Evolutionary conservation across 2,888 invertebrate genomes (phyloP).

Genomic region (Pseudococcus jackbeardsleyi): DNA sequence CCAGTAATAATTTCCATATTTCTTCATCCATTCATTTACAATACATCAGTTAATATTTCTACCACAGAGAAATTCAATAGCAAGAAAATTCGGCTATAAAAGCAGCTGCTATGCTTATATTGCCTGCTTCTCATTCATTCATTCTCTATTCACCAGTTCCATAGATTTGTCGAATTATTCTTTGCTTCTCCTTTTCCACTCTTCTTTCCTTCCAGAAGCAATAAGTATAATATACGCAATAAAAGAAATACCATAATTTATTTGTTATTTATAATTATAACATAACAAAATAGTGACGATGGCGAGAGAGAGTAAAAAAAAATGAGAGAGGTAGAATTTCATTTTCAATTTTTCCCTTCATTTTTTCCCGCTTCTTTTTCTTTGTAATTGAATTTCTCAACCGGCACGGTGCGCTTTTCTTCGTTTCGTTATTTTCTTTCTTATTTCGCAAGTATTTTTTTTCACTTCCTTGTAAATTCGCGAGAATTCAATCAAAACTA

Average conservation of each 20-base stretch:
- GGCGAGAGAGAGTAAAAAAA: not conserved
- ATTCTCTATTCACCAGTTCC: not conserved
- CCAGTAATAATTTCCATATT: too few relatives aligned
- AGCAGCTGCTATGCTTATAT: not conserved
- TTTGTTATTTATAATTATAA: constrained; percentile 22
- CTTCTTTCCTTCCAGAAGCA: too few relatives aligned
- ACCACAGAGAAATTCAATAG: too few relatives aligned
- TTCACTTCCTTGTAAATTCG: not conserved
- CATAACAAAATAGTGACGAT: not conserved
- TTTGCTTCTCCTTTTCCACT: not conserved
- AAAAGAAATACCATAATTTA: constrained; percentile 15
- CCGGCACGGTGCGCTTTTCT: constrained; percentile 13
- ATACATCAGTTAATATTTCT: too few relatives aligned
- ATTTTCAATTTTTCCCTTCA: constrained; percentile 20
- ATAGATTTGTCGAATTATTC: not conserved
- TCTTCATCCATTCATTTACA: too few relatives aligned
- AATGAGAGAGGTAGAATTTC: constrained; percentile 11
- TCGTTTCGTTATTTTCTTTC: constrained; percentile 14
- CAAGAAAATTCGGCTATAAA: not conserved
- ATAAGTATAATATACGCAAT: not conserved
- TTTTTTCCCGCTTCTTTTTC: not conserved
- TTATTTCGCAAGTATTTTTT: not conserved
- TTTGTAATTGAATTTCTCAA: constrained; percentile 23
- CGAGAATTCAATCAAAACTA: constrained; percentile 8
- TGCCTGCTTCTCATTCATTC: not conserved